A percentile compares a stretch with the other conserved stretches of the same genome.
phyloP scores from a whole-genome alignment of 2,888 invertebrate genomes.

The Rotaria socialis region DNA sequence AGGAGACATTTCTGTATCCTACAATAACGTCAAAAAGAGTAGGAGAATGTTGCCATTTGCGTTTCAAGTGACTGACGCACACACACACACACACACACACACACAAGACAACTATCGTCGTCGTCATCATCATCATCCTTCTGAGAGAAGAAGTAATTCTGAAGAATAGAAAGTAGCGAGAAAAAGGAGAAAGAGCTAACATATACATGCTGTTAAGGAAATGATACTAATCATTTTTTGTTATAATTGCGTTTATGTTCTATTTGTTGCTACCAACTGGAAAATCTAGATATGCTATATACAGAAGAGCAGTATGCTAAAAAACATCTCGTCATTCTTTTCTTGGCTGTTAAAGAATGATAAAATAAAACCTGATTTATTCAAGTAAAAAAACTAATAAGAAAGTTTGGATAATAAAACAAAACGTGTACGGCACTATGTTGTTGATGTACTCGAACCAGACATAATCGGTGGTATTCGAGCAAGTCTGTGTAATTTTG shows the following conservation, averaged over 20 bases:
- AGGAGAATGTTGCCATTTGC: slow-evolving; percentile 22
- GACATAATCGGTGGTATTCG: slow-evolving; percentile 27
- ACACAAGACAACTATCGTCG: background rate
- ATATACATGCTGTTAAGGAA: background rate
- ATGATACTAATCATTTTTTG: slow-evolving; percentile 18
- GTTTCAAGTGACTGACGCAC: slow-evolving; percentile 13
- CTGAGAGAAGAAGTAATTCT: background rate
- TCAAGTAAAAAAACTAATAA: background rate
- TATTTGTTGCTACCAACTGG: background rate
- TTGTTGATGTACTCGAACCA: background rate
- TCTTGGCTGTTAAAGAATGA: background rate
- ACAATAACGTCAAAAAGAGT: background rate
- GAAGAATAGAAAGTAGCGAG: background rate
- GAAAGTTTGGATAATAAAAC: background rate
- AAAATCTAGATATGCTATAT: background rate
- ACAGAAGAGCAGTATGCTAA: background rate
- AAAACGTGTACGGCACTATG: background rate
- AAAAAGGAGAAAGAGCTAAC: background rate
- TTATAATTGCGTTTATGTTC: background rate
- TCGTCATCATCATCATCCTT: slow-evolving; percentile 11
- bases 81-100: background rate
- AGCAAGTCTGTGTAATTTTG: background rate
- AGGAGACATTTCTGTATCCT: background rate
- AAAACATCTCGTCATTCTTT: background rate
- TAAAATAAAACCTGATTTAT: background rate